Evolutionary conservation across 2,797 vertebrate species (phyloP).

Genomic region (Alauda arvensis): DNA sequence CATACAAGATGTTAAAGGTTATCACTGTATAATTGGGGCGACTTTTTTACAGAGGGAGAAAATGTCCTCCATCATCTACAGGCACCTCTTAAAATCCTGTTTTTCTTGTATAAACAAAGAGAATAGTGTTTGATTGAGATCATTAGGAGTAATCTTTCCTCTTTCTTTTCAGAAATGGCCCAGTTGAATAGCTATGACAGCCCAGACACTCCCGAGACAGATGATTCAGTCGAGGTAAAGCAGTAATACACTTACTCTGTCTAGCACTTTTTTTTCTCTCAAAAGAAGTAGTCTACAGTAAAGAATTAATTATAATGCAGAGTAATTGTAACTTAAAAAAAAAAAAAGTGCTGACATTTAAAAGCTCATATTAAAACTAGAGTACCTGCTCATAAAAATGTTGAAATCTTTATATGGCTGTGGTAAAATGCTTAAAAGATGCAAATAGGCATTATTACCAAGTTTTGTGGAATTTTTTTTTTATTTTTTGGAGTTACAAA

Average conservation of each 20-base stretch:
- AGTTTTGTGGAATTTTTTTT: not conserved
- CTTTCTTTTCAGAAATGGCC: conserved; percentile 87
- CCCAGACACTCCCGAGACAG: conserved; percentile 91
- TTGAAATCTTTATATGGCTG: not conserved
- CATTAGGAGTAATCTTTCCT: conserved; percentile 52
- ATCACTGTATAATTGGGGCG: conserved; percentile 12
- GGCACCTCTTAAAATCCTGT: conserved; percentile 17
- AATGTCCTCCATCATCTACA: not conserved
- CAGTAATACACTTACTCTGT: conserved; percentile 40
- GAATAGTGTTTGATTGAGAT: conserved; percentile 55
- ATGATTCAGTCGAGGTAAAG: conserved; percentile 89
- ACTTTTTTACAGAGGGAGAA: conserved; percentile 2
- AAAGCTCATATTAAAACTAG: not conserved
- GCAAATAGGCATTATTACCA: not conserved
- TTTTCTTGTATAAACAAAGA: conserved; percentile 51
- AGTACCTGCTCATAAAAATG: not conserved
- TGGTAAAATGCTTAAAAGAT: not conserved
- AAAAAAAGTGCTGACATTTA: conserved; percentile 24
- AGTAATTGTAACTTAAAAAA: conserved; percentile 23
- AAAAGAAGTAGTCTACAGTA: conserved; percentile 32
- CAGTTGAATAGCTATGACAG: conserved; percentile 95
- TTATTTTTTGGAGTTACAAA: not conserved
- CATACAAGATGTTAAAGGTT: conserved; percentile 19
- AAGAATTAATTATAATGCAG: conserved; percentile 44
- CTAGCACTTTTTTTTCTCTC: conserved; percentile 1